Percentiles rank a stretch among this genome's conserved stretches.
Evolutionary conservation across 1,140 invertebrate genomes (phyloP).

Genomic region (Euschistus heros): DNA sequence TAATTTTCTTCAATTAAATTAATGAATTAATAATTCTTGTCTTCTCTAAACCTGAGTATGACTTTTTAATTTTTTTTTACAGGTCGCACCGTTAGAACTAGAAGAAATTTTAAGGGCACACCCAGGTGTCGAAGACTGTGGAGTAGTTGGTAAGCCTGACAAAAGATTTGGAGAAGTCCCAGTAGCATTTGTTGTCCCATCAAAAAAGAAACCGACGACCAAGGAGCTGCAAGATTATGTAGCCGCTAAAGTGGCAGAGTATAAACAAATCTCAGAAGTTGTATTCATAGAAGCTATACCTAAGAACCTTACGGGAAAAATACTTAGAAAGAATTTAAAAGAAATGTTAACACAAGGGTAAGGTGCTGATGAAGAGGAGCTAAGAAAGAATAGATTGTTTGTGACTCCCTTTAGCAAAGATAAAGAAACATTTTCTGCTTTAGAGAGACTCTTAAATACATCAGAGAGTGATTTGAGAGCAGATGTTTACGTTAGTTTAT

Average conservation of each 20-base stretch:
- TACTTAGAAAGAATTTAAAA: conserved; percentile 50
- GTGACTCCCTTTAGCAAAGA: too few relatives aligned
- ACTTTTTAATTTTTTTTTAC: conserved; percentile 16
- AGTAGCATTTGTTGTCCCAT: conserved; percentile 47
- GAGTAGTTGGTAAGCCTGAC: conserved; percentile 58
- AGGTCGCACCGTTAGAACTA: conserved; percentile 54
- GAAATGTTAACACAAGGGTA: neutral
- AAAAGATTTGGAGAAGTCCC: conserved; percentile 52
- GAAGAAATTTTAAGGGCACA: conserved; percentile 57
- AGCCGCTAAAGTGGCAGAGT: conserved; percentile 50
- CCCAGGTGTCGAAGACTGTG: conserved; percentile 52
- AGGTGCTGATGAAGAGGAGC: too few relatives aligned
- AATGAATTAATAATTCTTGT: too few relatives aligned
- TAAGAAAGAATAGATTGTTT: too few relatives aligned
- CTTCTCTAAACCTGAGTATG: neutral
- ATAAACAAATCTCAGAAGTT: conserved; percentile 57
- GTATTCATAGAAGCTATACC: conserved; percentile 57
- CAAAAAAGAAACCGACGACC: conserved; percentile 34
- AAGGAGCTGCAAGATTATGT: conserved; percentile 45
- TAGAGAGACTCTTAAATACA: too few relatives aligned
- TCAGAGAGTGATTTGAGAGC: too few relatives aligned
- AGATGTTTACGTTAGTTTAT: too few relatives aligned
- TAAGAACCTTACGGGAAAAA: conserved; percentile 63
- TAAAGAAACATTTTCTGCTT: too few relatives aligned
- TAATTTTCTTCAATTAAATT: too few relatives aligned